These are phyloP conservation scores for Melanotus villosus DNA, from an alignment of 2,888 invertebrate species.

Conservation along the genomic window DNA sequence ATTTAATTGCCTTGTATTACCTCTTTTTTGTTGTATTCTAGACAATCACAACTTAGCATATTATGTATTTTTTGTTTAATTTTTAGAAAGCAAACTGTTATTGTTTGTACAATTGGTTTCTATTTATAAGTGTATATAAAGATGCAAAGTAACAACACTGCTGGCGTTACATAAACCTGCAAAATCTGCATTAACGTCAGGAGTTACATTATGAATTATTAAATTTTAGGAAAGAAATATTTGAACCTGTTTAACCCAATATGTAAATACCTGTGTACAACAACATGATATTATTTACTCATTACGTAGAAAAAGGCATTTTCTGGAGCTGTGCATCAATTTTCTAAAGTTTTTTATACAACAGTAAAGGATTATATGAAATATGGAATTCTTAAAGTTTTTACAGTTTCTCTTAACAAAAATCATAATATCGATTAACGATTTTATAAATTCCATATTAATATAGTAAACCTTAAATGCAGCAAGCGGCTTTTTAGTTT, in stretches of 20 bases:
- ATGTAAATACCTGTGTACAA: slow-evolving; percentile 69
- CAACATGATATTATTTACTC: slow-evolving; percentile 60
- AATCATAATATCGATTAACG: slow-evolving; percentile 3
- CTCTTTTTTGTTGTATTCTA: slow-evolving; percentile 40
- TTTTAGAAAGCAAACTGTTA: slow-evolving; percentile 32
- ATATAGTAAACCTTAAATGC: background rate
- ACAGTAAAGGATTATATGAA: slow-evolving; percentile 19
- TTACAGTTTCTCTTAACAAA: slow-evolving; percentile 11
- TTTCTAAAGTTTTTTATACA: slow-evolving; percentile 31
- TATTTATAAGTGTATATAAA: slow-evolving; percentile 45
- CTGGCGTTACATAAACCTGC: slow-evolving; percentile 26
- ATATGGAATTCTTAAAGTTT: slow-evolving; percentile 24
- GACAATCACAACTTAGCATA: slow-evolving; percentile 45
- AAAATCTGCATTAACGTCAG: slow-evolving; percentile 36
- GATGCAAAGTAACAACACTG: slow-evolving; percentile 23
- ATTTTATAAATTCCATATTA: slow-evolving; percentile 25
- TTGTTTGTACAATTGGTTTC: slow-evolving; percentile 41
- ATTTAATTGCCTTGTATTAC: slow-evolving; percentile 30
- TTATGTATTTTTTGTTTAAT: slow-evolving; percentile 25
- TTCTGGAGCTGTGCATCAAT: slow-evolving; percentile 35
- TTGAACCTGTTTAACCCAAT: slow-evolving; percentile 47
- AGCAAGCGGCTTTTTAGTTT: background rate
- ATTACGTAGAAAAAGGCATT: slow-evolving; percentile 37
- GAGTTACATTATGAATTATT: slow-evolving; percentile 30
- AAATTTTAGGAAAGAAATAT: slow-evolving; percentile 36